Conservation (phyloP, 2,797 vertebrate species). For the Halcyon smyrnensis region DNA sequence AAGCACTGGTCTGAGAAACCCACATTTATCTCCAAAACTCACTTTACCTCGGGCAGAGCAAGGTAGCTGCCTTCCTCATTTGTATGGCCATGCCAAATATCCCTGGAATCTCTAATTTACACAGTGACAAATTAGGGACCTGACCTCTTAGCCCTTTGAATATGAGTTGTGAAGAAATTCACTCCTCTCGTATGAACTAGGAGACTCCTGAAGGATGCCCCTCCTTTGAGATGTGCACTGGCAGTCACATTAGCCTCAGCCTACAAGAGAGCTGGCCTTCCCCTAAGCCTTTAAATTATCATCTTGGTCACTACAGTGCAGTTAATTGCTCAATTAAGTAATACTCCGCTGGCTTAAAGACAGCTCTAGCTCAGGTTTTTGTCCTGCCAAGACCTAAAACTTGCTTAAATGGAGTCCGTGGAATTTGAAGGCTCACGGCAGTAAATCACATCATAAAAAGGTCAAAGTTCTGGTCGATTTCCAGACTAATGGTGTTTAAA, state of each 20-base stretch:
- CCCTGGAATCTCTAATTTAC: not conserved
- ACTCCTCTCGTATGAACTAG: not conserved
- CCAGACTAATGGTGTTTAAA: conserved; percentile 80
- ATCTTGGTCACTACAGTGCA: not conserved
- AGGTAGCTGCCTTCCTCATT: not conserved
- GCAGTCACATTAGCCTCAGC: not conserved
- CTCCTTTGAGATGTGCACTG: not conserved
- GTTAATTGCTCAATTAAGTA: not conserved
- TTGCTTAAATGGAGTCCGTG: conserved; percentile 64
- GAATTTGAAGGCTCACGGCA: conserved; percentile 73
- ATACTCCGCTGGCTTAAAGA: not conserved
- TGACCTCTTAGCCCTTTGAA: not conserved
- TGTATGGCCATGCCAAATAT: not conserved
- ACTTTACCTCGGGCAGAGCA: not conserved
- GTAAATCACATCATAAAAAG: conserved; percentile 81
- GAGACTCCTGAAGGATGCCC: not conserved
- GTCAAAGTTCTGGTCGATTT: conserved; percentile 80
- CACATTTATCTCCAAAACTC: not conserved
- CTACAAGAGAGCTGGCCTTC: not conserved
- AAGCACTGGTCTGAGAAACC: not conserved
- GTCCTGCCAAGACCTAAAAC: conserved; percentile 57
- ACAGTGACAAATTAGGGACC: not conserved
- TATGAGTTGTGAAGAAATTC: not conserved
- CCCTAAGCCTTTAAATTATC: not conserved
- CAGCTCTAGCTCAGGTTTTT: conserved; percentile 44